Percentiles rank a stretch among this genome's conserved stretches.
phyloP scores from a whole-genome alignment of 2,113 vertebrate species.

The Pogonocichla stellata region DNA sequence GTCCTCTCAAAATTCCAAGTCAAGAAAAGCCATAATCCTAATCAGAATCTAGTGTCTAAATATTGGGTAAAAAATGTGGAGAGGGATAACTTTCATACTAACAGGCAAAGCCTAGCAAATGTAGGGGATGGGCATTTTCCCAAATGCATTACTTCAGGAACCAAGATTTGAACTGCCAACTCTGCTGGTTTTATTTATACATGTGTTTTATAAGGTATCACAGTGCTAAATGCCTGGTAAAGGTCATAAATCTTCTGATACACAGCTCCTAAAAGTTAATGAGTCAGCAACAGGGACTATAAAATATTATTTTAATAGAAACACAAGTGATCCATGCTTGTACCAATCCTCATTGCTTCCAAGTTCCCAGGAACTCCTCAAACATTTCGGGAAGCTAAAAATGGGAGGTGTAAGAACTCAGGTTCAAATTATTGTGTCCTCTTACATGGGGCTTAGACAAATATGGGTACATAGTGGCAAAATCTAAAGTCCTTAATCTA shows the following conservation, averaged over 20 bases:
- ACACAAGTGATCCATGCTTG: neutral
- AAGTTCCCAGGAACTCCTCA: neutral
- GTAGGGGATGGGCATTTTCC: neutral
- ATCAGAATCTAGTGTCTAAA: neutral
- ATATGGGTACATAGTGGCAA: neutral
- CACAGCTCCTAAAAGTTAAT: neutral
- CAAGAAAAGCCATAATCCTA: neutral
- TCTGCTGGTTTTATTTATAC: neutral
- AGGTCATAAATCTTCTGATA: neutral
- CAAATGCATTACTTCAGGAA: neutral
- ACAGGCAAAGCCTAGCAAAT: neutral
- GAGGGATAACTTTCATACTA: neutral
- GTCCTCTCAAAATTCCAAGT: neutral
- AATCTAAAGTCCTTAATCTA: neutral
- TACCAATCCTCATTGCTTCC: neutral
- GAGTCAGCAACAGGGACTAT: neutral
- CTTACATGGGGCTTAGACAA: neutral
- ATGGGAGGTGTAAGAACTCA: rapidly evolving
- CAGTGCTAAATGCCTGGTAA: neutral
- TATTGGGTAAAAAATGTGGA: neutral
- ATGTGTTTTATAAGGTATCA: neutral
- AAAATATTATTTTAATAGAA: neutral
- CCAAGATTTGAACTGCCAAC: neutral
- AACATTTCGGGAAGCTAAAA: neutral
- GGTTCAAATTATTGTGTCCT: neutral